Evolutionary conservation across 2,888 invertebrate genomes (phyloP).

Genomic region (Sturmia bella): DNA sequence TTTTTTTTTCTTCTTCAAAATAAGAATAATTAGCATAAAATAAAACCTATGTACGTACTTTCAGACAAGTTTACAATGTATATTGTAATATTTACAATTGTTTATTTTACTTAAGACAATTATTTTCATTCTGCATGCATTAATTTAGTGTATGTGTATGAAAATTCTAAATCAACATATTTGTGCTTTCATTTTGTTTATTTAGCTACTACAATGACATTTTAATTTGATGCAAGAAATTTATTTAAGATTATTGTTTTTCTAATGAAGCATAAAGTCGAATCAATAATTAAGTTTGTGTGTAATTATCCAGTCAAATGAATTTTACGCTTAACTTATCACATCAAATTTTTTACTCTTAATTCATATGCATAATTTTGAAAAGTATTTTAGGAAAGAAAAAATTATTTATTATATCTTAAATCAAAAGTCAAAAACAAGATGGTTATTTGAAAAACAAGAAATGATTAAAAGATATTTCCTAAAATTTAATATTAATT

Average conservation of each 20-base stretch:
- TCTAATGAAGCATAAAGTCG: slow-evolving; percentile 47
- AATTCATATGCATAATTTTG: background rate
- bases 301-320: slow-evolving; percentile 36
- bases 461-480: no score
- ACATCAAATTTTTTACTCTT: slow-evolving; percentile 8
- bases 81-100: background rate
- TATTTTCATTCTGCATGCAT: background rate
- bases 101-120: background rate
- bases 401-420: background rate
- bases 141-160: background rate
- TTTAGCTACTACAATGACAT: slow-evolving; percentile 23
- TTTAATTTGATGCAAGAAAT: slow-evolving; percentile 20
- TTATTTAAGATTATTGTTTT: slow-evolving; percentile 22
- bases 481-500: no score
- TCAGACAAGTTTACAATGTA: no score
- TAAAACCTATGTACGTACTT: no score
- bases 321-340: slow-evolving; percentile 39
- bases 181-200: background rate
- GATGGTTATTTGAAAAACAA: no score
- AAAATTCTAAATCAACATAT: background rate
- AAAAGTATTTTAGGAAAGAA: background rate
- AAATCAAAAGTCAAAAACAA: no score
- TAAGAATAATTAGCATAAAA: no score
- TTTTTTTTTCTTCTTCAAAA: no score
- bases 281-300: slow-evolving; percentile 43